A percentile compares a stretch with the other conserved stretches of the same genome.
These are phyloP conservation scores for Lepus americanus DNA, from an alignment of 2,113 vertebrate genomes.

Conservation along the genomic window DNA sequence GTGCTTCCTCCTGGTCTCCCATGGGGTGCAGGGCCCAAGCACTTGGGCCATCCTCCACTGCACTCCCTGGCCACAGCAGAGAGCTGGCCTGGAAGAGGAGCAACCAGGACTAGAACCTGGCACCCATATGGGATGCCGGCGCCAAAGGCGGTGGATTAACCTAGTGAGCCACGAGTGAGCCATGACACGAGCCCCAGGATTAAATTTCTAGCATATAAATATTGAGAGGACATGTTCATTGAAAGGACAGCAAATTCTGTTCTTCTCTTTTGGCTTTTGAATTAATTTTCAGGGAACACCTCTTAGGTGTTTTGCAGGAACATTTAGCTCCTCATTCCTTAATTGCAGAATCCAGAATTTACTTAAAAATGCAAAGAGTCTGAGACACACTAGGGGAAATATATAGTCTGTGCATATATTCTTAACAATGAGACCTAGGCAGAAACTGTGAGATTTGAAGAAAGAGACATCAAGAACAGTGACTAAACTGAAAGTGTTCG, in stretches of 20 bases:
- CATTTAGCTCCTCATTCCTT: background rate
- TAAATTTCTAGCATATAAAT: background rate
- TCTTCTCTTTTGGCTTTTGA: background rate
- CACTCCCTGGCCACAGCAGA: too few species aligned
- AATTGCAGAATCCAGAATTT: conserved; percentile 39
- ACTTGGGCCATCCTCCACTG: too few species aligned
- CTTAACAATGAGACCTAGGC: background rate
- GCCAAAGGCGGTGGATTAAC: too few species aligned
- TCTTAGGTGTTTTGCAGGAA: background rate
- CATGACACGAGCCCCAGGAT: background rate
- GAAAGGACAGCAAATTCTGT: background rate
- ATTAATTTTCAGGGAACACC: background rate
- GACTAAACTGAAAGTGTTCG: background rate
- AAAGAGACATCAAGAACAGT: background rate
- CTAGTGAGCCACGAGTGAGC: too few species aligned
- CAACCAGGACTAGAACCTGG: too few species aligned
- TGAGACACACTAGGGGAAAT: background rate
- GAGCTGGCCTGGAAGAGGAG: too few species aligned
- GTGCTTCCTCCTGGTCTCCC: too few species aligned
- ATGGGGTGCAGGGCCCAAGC: too few species aligned
- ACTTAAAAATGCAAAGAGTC: background rate
- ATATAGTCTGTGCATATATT: background rate
- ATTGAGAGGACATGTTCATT: background rate
- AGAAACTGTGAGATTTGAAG: background rate
- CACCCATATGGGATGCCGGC: too few species aligned